Percentiles rank a stretch among this genome's conserved stretches.
Evolutionary conservation across 64 coral and sea anemone species (phyloP).

Genomic region (Montipora sp.): DNA sequence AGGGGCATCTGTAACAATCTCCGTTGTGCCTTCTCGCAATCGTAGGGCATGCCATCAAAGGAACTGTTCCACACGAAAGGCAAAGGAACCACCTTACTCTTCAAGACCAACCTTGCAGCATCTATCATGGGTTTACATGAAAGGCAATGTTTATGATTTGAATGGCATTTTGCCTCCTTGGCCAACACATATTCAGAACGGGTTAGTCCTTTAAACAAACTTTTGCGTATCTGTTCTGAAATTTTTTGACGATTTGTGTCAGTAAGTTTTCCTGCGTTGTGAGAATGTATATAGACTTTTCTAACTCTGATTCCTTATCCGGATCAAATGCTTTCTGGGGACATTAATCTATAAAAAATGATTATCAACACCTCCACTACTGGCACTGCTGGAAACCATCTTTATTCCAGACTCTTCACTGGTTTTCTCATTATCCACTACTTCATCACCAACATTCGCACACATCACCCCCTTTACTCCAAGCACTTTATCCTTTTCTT

Average conservation of each 20-base stretch:
- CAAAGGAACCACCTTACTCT: conserved; percentile 51
- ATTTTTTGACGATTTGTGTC: conserved; percentile 55
- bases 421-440: neutral
- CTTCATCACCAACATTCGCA: conserved; percentile 2
- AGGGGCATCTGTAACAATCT: conserved; percentile 50
- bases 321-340: conserved; percentile 34
- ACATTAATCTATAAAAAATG: conserved; percentile 1
- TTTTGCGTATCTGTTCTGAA: conserved; percentile 48
- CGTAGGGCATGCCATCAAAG: conserved; percentile 53
- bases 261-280: conserved; percentile 67
- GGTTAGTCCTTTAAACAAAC: conserved; percentile 55
- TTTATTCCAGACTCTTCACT: conserved; percentile 6
- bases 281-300: conserved; percentile 40
- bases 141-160: conserved; percentile 47
- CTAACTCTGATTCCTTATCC: conserved; percentile 42
- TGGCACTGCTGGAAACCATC: neutral
- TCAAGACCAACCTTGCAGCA: conserved; percentile 48
- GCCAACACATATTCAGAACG: conserved; percentile 62
- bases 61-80: conserved; percentile 46
- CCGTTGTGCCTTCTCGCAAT: conserved; percentile 70
- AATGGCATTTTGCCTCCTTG: conserved; percentile 57
- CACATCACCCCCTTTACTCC: neutral
- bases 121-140: conserved; percentile 44
- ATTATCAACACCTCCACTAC: neutral
- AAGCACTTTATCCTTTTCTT: neutral